Conservation (phyloP, 2,797 vertebrate species). For the Pipistrellus pygmaeus region DNA sequence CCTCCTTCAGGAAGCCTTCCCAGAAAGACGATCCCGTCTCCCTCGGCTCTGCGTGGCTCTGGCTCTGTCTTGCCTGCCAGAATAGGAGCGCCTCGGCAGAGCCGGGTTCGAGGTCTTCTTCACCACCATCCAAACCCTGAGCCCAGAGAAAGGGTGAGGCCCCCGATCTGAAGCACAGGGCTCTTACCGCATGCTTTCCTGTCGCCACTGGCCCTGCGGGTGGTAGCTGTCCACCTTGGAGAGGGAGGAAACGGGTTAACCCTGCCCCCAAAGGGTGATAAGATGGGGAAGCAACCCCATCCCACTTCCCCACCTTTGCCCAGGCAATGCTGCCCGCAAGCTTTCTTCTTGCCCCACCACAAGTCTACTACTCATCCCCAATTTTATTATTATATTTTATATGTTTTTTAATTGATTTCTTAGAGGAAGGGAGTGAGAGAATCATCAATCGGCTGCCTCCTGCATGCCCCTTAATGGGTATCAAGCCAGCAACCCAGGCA, state of each 20-base stretch:
- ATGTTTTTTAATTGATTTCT: neutral
- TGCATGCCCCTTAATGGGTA: neutral
- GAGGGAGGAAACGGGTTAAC: neutral
- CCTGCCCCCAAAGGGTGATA: neutral
- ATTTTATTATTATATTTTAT: neutral
- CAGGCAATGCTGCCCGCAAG: too few relatives aligned
- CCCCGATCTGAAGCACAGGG: accelerated
- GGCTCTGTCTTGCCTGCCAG: neutral
- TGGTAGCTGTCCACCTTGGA: conserved; percentile 64
- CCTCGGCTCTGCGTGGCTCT: neutral
- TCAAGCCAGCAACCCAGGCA: neutral
- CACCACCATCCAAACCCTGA: neutral
- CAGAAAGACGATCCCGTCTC: neutral
- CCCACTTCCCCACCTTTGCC: neutral
- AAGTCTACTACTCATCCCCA: neutral
- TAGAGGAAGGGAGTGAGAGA: neutral
- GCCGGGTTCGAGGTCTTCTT: neutral
- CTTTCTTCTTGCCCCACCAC: neutral
- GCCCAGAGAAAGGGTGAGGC: neutral
- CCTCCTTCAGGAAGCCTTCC: neutral
- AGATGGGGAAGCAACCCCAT: too few relatives aligned
- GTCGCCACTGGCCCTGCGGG: conserved; percentile 84
- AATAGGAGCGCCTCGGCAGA: neutral
- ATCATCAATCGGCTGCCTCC: neutral
- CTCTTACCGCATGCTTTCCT: conserved; percentile 90